Evolutionary conservation across 2,888 invertebrate genomes (phyloP), one percentile per base, ranked within the genome.

Genomic region (Drosophila melanosoma): DNA sequence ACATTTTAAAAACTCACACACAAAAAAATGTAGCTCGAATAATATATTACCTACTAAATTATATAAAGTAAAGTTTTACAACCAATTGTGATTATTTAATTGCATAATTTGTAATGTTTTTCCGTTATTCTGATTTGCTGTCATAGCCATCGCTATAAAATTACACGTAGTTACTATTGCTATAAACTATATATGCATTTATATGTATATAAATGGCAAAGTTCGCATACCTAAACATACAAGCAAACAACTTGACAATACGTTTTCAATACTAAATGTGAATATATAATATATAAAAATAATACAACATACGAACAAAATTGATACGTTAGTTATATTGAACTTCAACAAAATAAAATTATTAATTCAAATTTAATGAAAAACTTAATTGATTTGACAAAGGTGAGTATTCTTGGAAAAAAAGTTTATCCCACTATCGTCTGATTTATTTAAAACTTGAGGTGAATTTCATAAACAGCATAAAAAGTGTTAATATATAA

Each of bases 191-290:
- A 61, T 42, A 78, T 65, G 45, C 26, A 45, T 38, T 11, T 17
- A 49, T 48, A 59, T 67, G 49, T 60, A 42, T 67, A 54, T 38
- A 59, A 42, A 52, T 61, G 35, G 57, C 20, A 45, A 63, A 38
- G 45, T 72, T 40, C 40, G 42, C 64, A 60, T 56, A 67, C 45
- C 57, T 74, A 68, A 58, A 76, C 57, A 70, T 69, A 65, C 45
- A 76, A 81, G 86, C 77, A 87, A 83, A 89, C 81, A 56, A 91
- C 82, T 85, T 89, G 90, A 91, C 91, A 91, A 91, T 91, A 91
- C 91, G 88, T 84, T 71, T 83, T 81, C 62, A 84, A 79, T 80
- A 87, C 79, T 81, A 82, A 82, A 89, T 86, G 83, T 88, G 88
- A 79, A 81, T 10, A 81, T 10, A 49, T 38, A 54, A 42, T 64